Conservation (phyloP, 2,113 vertebrate species). For the Ibidorhyncha struthersii region DNA sequence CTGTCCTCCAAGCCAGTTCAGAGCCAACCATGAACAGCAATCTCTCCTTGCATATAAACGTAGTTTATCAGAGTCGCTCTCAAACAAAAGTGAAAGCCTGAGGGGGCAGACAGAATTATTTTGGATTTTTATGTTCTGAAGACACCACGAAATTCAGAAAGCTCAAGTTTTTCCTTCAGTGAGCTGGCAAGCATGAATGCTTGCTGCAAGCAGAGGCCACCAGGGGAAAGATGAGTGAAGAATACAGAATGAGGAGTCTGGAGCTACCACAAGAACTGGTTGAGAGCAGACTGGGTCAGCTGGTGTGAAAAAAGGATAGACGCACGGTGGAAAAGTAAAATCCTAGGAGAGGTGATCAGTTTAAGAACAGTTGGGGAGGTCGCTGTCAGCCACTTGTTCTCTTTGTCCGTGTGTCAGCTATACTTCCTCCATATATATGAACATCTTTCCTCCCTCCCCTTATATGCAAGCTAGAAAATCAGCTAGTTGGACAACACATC, state of each 20-base stretch:
- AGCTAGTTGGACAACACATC: background rate
- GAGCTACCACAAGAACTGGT: background rate
- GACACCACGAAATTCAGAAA: background rate
- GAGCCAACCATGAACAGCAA: rapidly evolving
- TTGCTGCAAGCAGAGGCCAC: background rate
- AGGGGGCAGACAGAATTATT: background rate
- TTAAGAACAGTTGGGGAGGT: background rate
- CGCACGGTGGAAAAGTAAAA: background rate
- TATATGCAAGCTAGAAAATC: background rate
- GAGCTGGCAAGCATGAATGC: background rate
- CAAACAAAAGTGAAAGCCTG: background rate
- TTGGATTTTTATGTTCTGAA: background rate
- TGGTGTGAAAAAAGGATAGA: background rate
- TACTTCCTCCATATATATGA: background rate
- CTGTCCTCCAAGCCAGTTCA: background rate
- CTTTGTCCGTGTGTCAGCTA: background rate
- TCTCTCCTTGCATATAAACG: background rate
- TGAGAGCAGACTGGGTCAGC: background rate
- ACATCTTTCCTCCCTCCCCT: background rate
- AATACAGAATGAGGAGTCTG: background rate
- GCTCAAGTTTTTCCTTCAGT: background rate
- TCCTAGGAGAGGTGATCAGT: background rate
- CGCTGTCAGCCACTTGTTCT: background rate
- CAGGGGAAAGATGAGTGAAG: background rate
- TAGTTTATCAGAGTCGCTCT: background rate